Percentiles rank a stretch among this genome's conserved stretches.
Evolutionary conservation across 2,888 invertebrate species (phyloP).

Genomic region (Anaspis maculata): DNA sequence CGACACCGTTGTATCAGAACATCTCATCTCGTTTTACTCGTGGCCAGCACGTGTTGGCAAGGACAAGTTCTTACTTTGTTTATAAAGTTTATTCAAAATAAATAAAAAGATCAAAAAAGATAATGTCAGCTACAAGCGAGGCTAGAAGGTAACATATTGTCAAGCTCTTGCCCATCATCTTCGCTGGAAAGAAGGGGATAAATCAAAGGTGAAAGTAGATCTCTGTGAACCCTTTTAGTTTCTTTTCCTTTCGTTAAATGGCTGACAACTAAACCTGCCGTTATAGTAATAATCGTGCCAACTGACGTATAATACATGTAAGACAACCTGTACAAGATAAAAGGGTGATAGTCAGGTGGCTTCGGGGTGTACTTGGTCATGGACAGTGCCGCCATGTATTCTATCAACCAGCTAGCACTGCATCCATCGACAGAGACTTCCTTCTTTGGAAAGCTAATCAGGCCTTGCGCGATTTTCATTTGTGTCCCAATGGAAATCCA

Average conservation of each 20-base stretch:
- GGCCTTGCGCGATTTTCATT: slow-evolving; percentile 55
- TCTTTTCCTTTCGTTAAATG: slow-evolving; percentile 56
- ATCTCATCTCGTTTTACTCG: too few relatives aligned
- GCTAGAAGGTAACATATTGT: too few relatives aligned
- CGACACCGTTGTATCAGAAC: too few relatives aligned
- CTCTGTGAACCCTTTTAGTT: slow-evolving; percentile 50
- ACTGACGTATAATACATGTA: slow-evolving; percentile 71
- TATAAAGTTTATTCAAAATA: too few relatives aligned
- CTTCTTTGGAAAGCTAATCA: slow-evolving; percentile 53
- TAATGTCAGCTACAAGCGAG: too few relatives aligned
- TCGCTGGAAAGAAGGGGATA: too few relatives aligned
- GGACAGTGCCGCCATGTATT: slow-evolving; percentile 30
- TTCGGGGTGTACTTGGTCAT: slow-evolving; percentile 14
- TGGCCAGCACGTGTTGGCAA: too few relatives aligned
- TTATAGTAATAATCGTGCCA: slow-evolving; percentile 58
- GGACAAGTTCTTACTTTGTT: too few relatives aligned
- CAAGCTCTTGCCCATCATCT: too few relatives aligned
- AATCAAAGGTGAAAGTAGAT: slow-evolving; percentile 55
- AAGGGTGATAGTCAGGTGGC: slow-evolving; percentile 46
- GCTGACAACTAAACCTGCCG: slow-evolving; percentile 60
- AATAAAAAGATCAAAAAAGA: too few relatives aligned
- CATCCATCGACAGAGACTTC: slow-evolving; percentile 55
- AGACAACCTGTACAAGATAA: slow-evolving; percentile 60
- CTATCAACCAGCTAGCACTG: slow-evolving; percentile 34
- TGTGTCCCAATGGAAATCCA: slow-evolving; percentile 67